phyloP scores from a whole-genome alignment of 2,113 vertebrate genomes.

The Manacus vitellinus region DNA sequence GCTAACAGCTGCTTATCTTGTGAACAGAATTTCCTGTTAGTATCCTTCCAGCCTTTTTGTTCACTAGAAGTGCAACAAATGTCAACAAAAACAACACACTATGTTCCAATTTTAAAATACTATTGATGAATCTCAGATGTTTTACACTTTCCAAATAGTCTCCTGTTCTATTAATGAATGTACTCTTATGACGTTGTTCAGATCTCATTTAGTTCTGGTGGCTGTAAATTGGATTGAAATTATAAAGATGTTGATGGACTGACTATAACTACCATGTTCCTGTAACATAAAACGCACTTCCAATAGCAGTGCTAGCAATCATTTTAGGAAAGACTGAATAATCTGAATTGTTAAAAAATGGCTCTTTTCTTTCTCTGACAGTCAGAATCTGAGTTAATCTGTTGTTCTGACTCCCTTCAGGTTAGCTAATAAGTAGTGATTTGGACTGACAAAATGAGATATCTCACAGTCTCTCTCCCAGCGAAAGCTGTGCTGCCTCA shows the following conservation, averaged over 20 bases:
- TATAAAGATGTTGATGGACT: neutral
- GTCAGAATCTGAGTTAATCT: neutral
- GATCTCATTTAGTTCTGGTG: neutral
- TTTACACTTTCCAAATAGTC: neutral
- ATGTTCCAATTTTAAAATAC: conserved; percentile 17
- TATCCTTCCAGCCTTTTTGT: conserved; percentile 68
- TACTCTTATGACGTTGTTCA: neutral
- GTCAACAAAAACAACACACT: conserved; percentile 65
- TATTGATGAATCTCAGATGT: conserved; percentile 47
- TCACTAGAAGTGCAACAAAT: conserved; percentile 64
- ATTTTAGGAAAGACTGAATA: neutral
- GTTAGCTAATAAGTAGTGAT: neutral
- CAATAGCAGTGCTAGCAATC: neutral
- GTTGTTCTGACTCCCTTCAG: neutral
- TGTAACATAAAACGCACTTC: neutral
- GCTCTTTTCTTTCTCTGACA: neutral
- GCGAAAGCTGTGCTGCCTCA: neutral
- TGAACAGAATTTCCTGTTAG: conserved; percentile 81
- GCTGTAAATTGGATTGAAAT: neutral
- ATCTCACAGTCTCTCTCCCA: neutral
- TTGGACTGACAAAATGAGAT: neutral
- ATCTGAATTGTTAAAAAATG: neutral
- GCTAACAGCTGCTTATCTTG: conserved; percentile 80
- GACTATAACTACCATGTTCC: neutral
- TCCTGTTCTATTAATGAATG: neutral